Base-by-base conservation (phyloP, 2,797 vertebrate genomes). In the Cichlasoma orientale region DNA sequence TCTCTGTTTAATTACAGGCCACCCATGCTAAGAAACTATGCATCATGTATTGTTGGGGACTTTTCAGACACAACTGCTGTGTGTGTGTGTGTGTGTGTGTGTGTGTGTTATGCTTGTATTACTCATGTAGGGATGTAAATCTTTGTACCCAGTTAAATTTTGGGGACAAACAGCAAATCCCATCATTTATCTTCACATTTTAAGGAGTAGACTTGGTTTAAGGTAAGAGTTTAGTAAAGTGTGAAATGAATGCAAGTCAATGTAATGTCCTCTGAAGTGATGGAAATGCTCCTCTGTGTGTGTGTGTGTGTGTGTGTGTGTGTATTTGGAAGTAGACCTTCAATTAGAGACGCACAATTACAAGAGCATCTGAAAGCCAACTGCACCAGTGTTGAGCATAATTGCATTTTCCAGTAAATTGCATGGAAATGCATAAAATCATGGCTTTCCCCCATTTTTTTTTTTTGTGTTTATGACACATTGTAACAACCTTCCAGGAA, bases 321-420 rank as follows among this genome's bases (percentile, higher is more conserved):
- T 27, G 18, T 72, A 25, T 74, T 75, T 78, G 29, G 13, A 75
- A 5, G 44, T n/a, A 89, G 66, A 84, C 75, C 74, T 87, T 88
- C 69, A 89, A 82, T 89, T 87, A 79, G 10, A 10, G 63, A 75
- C 19, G 29, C 47, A 78, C 61, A 87, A 75, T 84, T 80, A 79
- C 57, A 84, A 78, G 50, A 77, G 68, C n/a, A 77, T 86, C 50
- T 71, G n/a, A 80, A 75, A 82, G 38, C 56, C 75, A 80, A 82
- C 72, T 73, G 38, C 53, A 57, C 74, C 79, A 73, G 76, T 84
- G 86, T 87, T 69, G 19, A 80, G 44, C n/a, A 2, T 85, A 71
- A 86, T 79, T 80, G 47, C 47, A 71, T 82, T 87, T 86, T 86
- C 71, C 68, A 53, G 82, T 75, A 82, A 86, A 75, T 72, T 74